Evolutionary conservation across 2,888 invertebrate genomes (phyloP).

Genomic region (Trypoxylon attenuatum): DNA sequence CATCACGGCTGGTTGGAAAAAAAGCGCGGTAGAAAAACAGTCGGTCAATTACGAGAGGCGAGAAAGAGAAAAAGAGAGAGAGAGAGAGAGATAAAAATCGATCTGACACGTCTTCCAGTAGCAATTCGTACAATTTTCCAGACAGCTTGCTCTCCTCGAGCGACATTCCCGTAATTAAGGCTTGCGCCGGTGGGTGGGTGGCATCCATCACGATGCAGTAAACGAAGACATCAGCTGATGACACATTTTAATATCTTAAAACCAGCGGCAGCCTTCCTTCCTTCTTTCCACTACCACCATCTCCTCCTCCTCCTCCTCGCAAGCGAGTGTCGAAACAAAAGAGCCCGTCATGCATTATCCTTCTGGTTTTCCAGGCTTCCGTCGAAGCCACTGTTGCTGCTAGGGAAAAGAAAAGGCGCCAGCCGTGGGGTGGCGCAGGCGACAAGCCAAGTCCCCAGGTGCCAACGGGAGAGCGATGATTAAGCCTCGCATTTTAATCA

Average conservation of each 20-base stretch:
- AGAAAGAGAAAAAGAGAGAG: not conserved
- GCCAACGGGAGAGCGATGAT: slow-evolving; percentile 68
- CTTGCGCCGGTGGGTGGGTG: slow-evolving; percentile 4
- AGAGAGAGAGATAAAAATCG: not conserved
- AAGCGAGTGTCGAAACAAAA: slow-evolving; percentile 57
- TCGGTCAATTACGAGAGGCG: too few species aligned
- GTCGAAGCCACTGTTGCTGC: slow-evolving; percentile 43
- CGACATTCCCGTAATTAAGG: slow-evolving; percentile 54
- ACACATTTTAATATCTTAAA: slow-evolving; percentile 74
- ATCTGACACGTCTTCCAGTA: too few species aligned
- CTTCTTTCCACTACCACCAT: too few species aligned
- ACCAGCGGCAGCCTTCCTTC: slow-evolving; percentile 56
- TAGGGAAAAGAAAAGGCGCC: slow-evolving; percentile 48
- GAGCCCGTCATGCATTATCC: slow-evolving; percentile 67
- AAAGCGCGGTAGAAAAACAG: too few species aligned
- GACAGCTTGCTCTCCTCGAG: slow-evolving; percentile 8
- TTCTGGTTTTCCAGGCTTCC: slow-evolving; percentile 64
- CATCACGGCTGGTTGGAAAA: too few species aligned
- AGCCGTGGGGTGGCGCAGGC: slow-evolving; percentile 33
- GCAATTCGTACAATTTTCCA: not conserved
- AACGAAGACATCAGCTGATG: slow-evolving; percentile 73
- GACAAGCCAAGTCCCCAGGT: slow-evolving; percentile 69
- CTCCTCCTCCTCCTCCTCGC: slow-evolving; percentile 42
- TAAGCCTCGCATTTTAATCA: slow-evolving; percentile 74
- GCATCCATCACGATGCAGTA: slow-evolving; percentile 62